Evolutionary conservation across 2,888 invertebrate species (phyloP).

Genomic region (Acheta domesticus): DNA sequence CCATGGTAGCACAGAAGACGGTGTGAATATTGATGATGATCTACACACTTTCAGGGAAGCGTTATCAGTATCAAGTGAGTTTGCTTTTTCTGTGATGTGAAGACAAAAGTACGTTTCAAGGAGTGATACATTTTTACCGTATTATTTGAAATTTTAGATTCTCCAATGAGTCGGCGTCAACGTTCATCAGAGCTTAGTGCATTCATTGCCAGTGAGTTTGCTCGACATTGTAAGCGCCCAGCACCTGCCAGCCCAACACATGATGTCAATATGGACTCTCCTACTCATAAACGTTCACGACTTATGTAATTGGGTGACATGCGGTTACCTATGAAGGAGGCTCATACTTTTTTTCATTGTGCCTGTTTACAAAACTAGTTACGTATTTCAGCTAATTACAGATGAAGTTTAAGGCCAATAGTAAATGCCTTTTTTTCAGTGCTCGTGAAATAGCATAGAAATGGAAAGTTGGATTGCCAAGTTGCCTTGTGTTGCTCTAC

Average conservation of each 20-base stretch:
- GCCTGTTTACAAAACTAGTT: conserved; percentile 11
- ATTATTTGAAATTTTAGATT: conserved; percentile 21
- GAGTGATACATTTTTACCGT: not conserved
- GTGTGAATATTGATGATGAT: conserved; percentile 52
- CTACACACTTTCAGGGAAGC: conserved; percentile 73
- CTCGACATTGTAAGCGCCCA: conserved; percentile 67
- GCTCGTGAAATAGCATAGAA: not conserved
- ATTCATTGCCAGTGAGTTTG: conserved; percentile 70
- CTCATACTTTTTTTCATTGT: conserved; percentile 4
- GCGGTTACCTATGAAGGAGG: not conserved
- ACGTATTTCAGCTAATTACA: conserved; percentile 9
- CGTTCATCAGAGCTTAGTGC: conserved; percentile 61
- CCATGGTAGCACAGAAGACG: conserved; percentile 41
- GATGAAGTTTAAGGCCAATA: not conserved
- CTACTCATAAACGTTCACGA: conserved; percentile 70
- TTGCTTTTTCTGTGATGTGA: not conserved
- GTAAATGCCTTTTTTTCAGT: not conserved
- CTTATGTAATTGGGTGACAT: conserved; percentile 56
- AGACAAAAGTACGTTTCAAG: not conserved
- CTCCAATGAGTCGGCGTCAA: conserved; percentile 46
- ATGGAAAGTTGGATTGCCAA: not conserved
- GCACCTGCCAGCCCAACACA: conserved; percentile 55
- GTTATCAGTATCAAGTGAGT: conserved; percentile 58
- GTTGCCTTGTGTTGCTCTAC: not conserved
- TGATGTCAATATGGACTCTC: conserved; percentile 74